Evolutionary conservation across 2,888 invertebrate genomes (phyloP).

Genomic region (Blastobasis lacticolella): DNA sequence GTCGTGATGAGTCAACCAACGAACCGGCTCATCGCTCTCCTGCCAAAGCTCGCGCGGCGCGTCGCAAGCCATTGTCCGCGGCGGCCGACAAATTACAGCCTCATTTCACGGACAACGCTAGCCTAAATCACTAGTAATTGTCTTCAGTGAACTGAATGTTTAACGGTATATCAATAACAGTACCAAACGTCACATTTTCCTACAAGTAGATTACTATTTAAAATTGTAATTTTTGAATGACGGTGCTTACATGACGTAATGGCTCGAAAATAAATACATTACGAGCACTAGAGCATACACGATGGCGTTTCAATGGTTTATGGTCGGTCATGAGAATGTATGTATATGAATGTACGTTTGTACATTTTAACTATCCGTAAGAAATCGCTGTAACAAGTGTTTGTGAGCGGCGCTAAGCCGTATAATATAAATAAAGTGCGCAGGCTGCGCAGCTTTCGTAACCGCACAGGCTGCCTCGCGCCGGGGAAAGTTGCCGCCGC

Average conservation of each 20-base stretch:
- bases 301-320: no score
- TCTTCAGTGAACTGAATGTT: constrained; percentile 15
- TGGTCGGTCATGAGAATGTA: no score
- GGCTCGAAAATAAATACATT: no score
- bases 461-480: constrained; percentile 37
- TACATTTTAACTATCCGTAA: constrained; percentile 10
- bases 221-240: no score
- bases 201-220: background rate
- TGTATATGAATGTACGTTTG: no score
- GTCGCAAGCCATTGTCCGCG: constrained; percentile 14
- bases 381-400: constrained; percentile 34
- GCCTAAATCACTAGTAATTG: constrained; percentile 15
- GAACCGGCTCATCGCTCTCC: constrained; percentile 5
- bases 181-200: constrained; percentile 6
- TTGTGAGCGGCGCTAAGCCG: constrained; percentile 27
- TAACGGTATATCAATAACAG: constrained; percentile 12
- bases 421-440: constrained; percentile 31
- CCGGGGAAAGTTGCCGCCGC: constrained; percentile 59
- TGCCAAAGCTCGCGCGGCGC: constrained; percentile 7
- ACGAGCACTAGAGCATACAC: no score
- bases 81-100: constrained; percentile 16
- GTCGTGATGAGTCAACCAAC: constrained; percentile 3
- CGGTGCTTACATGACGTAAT: no score
- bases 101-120: constrained; percentile 16
- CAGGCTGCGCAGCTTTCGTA: constrained; percentile 58